Conservation (phyloP, 2,113 vertebrate genomes). For the Paraplagusia blochii region DNA sequence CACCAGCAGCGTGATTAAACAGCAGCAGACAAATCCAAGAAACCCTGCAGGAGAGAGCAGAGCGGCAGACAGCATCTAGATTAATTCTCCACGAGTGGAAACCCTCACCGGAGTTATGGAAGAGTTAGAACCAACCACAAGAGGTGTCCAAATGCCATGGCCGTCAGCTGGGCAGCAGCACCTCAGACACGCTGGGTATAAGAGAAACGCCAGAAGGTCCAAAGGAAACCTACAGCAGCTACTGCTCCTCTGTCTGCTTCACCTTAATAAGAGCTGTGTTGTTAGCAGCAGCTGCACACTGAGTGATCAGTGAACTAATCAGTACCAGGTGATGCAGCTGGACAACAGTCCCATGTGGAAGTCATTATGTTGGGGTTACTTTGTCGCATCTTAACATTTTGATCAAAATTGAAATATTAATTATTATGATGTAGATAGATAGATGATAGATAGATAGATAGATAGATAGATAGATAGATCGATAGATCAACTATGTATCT, state of each 20-base stretch:
- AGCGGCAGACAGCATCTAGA: background rate
- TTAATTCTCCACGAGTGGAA: background rate
- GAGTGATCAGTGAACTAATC: slow-evolving; percentile 30
- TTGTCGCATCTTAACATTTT: too few relatives aligned
- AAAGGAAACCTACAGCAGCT: background rate
- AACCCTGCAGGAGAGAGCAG: slow-evolving; percentile 20
- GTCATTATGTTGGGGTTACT: background rate
- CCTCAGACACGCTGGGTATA: slow-evolving; percentile 7
- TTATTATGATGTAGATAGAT: too few relatives aligned
- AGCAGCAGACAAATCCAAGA: slow-evolving; percentile 29
- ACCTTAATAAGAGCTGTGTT: slow-evolving; percentile 6
- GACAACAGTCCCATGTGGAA: background rate
- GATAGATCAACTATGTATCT: too few relatives aligned
- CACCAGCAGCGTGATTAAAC: slow-evolving; percentile 5
- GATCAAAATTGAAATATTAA: too few relatives aligned
- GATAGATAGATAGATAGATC: too few relatives aligned
- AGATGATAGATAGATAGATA: too few relatives aligned
- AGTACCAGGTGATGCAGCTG: slow-evolving; percentile 31
- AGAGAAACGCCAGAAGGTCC: background rate
- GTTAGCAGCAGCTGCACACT: slow-evolving; percentile 35
- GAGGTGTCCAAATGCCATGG: slow-evolving; percentile 44
- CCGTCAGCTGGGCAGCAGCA: slow-evolving; percentile 1
- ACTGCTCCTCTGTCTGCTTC: background rate
- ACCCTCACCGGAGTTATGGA: background rate
- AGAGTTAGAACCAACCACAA: slow-evolving; percentile 27